Evolutionary conservation across 2,113 vertebrate species (phyloP).

Genomic region (Aleadryas rufinucha): DNA sequence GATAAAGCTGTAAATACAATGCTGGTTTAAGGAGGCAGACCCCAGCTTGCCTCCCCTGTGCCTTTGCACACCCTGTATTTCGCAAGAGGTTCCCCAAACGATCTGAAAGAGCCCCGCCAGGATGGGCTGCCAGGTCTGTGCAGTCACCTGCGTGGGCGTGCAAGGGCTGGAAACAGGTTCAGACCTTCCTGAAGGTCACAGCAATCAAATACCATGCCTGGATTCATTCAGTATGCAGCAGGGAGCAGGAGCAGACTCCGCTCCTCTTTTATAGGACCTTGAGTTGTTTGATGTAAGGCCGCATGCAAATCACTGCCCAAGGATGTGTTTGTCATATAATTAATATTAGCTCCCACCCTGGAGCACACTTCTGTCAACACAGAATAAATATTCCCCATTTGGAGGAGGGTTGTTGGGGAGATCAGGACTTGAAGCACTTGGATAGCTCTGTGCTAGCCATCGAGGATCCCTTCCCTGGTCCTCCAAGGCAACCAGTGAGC

Average conservation of each 20-base stretch:
- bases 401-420: not conserved
- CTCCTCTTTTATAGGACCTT: conserved; percentile 26
- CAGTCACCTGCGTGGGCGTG: not conserved
- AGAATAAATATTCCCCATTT: conserved; percentile 33
- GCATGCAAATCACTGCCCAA: conserved; percentile 39
- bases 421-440: not conserved
- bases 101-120: not conserved
- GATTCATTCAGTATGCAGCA: conserved; percentile 27
- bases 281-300: conserved; percentile 28
- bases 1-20: conserved; percentile 20
- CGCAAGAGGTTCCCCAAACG: not conserved
- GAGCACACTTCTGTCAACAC: conserved; percentile 5
- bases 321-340: conserved; percentile 57
- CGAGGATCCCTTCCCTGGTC: not conserved
- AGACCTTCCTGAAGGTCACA: conserved; percentile 29
- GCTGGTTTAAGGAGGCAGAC: not conserved
- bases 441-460: not conserved
- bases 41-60: not conserved
- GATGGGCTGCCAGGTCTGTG: not conserved
- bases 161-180: not conserved
- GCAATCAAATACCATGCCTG: not conserved
- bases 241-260: not conserved
- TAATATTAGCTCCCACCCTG: conserved; percentile 39
- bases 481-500: not conserved
- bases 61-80: not conserved